phyloP scores from a whole-genome alignment of 1,140 invertebrate species.

The Hestina assimilis region DNA sequence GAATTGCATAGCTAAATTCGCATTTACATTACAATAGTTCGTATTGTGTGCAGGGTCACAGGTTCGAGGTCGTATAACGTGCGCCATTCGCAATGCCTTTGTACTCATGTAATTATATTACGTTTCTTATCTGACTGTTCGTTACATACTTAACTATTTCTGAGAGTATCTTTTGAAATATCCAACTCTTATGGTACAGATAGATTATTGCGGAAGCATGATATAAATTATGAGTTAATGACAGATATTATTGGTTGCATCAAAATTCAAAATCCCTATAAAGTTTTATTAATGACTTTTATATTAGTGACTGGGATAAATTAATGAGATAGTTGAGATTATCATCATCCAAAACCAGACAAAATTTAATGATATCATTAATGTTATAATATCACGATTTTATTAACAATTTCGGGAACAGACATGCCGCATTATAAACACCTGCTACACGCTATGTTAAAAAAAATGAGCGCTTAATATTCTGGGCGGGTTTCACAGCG shows the following conservation, averaged over 20 bases:
- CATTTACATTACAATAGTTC: slow-evolving; percentile 61
- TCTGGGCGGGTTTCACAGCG: slow-evolving; percentile 30
- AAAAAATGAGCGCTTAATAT: slow-evolving; percentile 40
- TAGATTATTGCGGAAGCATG: too few species aligned
- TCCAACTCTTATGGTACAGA: too few species aligned
- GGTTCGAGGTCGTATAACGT: slow-evolving; percentile 55
- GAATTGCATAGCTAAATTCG: slow-evolving; percentile 32
- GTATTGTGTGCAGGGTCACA: slow-evolving; percentile 55
- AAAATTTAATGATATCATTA: neutral
- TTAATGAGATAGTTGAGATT: neutral
- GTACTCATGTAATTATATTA: slow-evolving; percentile 2
- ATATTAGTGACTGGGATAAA: too few species aligned
- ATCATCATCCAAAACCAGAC: neutral
- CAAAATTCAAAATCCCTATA: too few species aligned
- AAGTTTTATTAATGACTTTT: too few species aligned
- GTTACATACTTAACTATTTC: neutral
- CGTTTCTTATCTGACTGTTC: slow-evolving; percentile 7
- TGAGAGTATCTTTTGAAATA: neutral
- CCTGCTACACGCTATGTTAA: slow-evolving; percentile 13
- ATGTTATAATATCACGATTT: slow-evolving; percentile 11
- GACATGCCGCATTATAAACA: slow-evolving; percentile 23
- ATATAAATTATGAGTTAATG: too few species aligned
- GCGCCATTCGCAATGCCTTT: slow-evolving; percentile 30
- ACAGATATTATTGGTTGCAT: too few species aligned
- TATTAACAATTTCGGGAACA: slow-evolving; percentile 27